Conservation (phyloP, 2,797 vertebrate genomes). For the Fratercula arctica region DNA sequence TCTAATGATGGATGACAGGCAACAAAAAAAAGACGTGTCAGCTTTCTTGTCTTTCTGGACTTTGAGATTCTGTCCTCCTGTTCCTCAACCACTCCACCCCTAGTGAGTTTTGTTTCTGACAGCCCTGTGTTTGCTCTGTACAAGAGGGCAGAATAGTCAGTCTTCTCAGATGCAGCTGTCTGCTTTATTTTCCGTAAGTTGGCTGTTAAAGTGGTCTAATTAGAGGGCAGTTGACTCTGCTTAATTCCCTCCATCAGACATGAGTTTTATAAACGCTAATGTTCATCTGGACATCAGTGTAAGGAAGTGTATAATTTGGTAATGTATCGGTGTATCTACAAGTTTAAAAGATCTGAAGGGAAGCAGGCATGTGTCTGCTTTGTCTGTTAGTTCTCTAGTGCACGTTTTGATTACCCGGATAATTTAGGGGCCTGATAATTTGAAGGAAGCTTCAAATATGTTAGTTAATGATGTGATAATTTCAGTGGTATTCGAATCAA, state of each 20-base stretch:
- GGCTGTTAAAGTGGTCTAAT: background rate
- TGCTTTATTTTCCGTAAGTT: background rate
- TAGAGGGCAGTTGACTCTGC: background rate
- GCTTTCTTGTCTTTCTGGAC: background rate
- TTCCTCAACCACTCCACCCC: background rate
- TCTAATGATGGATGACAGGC: background rate
- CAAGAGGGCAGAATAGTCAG: background rate
- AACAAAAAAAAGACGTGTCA: fast-evolving
- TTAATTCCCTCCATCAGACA: background rate
- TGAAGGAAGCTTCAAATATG: background rate
- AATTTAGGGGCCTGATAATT: background rate
- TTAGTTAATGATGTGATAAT: fast-evolving
- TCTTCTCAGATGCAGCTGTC: background rate
- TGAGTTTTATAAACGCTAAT: background rate
- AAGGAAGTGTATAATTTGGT: background rate
- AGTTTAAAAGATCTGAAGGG: background rate
- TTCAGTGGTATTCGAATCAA: background rate
- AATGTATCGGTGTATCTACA: background rate
- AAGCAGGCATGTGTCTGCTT: background rate
- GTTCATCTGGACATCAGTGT: background rate
- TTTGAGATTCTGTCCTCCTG: background rate
- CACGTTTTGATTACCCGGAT: background rate
- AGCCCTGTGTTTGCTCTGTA: background rate
- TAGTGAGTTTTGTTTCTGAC: background rate
- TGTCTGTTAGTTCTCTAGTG: background rate